phyloP scores from a whole-genome alignment of 2,888 invertebrate species.

The Limnephilus rhombicus region DNA sequence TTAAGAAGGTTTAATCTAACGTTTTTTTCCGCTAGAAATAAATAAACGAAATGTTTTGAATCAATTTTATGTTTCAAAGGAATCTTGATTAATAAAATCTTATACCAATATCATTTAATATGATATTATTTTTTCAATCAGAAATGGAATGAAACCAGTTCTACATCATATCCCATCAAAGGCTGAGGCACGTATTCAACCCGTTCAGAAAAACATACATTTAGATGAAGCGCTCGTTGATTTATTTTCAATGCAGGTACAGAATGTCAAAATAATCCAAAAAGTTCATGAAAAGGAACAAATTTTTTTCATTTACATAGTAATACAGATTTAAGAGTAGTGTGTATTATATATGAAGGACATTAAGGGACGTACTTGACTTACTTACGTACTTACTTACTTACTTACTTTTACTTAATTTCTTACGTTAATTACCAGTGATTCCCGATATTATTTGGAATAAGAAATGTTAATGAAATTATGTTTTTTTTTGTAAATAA shows the following conservation, averaged over 20 bases:
- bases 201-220: neutral
- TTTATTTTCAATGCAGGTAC: neutral
- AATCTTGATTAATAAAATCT: neutral
- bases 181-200: neutral
- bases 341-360: too few species aligned
- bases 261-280: too few species aligned
- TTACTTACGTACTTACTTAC: too few species aligned
- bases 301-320: too few species aligned
- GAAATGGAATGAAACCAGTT: neutral
- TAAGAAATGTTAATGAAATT: too few species aligned
- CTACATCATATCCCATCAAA: neutral
- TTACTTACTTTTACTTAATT: too few species aligned
- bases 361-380: too few species aligned
- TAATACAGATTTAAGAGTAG: too few species aligned
- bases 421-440: too few species aligned
- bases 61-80: neutral
- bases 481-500: too few species aligned
- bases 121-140: neutral
- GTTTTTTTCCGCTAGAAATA: neutral
- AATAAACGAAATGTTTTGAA: neutral
- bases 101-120: neutral
- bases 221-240: neutral
- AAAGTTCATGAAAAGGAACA: too few species aligned
- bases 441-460: too few species aligned
- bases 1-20: neutral